Evolutionary conservation across 2,797 vertebrate species (phyloP).

Genomic region (Pelobates cultripes): DNA sequence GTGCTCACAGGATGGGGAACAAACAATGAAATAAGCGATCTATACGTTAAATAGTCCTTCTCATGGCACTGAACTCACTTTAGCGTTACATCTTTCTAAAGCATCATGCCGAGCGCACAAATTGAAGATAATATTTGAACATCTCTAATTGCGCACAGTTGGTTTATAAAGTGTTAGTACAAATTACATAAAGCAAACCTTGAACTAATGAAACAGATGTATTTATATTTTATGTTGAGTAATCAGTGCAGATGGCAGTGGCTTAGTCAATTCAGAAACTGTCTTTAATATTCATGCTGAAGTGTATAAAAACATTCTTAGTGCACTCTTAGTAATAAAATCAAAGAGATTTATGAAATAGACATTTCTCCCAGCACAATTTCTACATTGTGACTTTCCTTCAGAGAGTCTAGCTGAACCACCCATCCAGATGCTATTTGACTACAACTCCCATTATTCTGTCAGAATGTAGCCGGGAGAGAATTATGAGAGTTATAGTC

Average conservation of each 20-base stretch:
- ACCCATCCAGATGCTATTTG: too few relatives aligned
- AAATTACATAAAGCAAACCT: conserved; percentile 51
- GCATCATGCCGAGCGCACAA: conserved; percentile 27
- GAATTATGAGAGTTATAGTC: too few relatives aligned
- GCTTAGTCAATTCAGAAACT: conserved; percentile 41
- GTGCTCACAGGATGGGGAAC: conserved; percentile 24
- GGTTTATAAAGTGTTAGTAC: conserved; percentile 45
- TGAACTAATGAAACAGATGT: conserved; percentile 53
- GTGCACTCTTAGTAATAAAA: conserved; percentile 47
- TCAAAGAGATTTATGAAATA: conserved; percentile 38
- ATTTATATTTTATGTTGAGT: conserved; percentile 47
- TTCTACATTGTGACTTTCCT: conserved; percentile 27
- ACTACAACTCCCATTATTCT: too few relatives aligned
- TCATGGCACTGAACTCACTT: conserved; percentile 20
- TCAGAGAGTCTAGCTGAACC: conserved; percentile 6
- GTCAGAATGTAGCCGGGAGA: too few relatives aligned
- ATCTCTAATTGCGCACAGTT: conserved; percentile 51
- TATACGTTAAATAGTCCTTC: conserved; percentile 29
- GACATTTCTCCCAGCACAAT: conserved; percentile 18
- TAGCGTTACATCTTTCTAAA: conserved; percentile 19
- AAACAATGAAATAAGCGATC: conserved; percentile 41
- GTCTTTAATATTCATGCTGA: conserved; percentile 53
- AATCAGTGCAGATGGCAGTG: conserved; percentile 51
- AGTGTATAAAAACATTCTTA: conserved; percentile 48
- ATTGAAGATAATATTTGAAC: conserved; percentile 51